These are phyloP conservation scores for Calidris pugnax DNA, from an alignment of 2,113 vertebrate genomes.

Conservation along the genomic window DNA sequence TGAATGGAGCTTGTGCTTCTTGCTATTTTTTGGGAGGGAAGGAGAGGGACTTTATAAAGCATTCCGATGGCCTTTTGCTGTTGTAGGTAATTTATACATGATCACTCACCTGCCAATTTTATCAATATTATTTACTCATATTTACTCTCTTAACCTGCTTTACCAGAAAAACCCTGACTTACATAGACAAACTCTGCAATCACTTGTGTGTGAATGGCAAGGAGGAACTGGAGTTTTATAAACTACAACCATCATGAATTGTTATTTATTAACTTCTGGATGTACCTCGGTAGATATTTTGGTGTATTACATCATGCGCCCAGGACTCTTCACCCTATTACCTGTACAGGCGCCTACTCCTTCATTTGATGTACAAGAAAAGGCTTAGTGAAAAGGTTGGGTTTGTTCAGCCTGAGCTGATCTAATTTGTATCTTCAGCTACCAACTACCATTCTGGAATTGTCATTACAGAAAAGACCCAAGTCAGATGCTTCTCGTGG, in stretches of 20 bases:
- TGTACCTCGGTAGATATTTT: not conserved
- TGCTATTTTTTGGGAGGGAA: rapidly evolving
- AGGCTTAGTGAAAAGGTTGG: not conserved
- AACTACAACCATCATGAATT: not conserved
- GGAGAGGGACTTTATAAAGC: not conserved
- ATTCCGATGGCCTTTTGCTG: not conserved
- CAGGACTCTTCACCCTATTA: not conserved
- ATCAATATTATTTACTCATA: not conserved
- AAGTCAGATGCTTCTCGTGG: not conserved
- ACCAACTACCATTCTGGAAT: not conserved
- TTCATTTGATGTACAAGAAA: not conserved
- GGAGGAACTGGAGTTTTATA: not conserved
- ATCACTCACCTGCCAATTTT: not conserved
- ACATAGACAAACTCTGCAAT: not conserved
- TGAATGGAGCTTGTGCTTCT: not conserved
- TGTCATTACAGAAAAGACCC: not conserved
- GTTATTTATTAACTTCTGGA: not conserved
- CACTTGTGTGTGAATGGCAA: not conserved
- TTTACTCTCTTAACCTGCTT: not conserved
- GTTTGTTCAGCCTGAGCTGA: not conserved
- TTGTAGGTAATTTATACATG: not conserved
- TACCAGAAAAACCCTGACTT: not conserved
- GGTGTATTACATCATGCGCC: not conserved
- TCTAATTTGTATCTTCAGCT: not conserved
- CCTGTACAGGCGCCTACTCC: not conserved